These are phyloP conservation scores for Strix uralensis DNA, from an alignment of 2,113 vertebrate species.

Conservation along the genomic window DNA sequence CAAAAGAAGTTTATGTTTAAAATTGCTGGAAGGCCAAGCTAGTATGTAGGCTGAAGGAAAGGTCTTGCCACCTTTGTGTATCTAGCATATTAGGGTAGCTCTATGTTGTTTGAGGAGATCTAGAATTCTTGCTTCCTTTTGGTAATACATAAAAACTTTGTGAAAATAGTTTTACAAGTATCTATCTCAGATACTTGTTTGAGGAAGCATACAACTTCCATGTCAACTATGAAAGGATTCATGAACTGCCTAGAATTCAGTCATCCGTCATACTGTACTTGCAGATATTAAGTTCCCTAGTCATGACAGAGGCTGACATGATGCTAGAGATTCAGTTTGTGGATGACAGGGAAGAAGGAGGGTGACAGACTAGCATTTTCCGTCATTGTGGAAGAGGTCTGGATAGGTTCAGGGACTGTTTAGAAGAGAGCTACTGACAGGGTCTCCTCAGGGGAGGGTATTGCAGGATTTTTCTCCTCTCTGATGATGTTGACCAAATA, in stretches of 20 bases:
- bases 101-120: background rate
- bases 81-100: background rate
- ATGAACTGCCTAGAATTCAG: background rate
- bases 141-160: background rate
- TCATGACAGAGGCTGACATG: background rate
- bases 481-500: background rate
- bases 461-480: background rate
- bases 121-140: background rate
- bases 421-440: background rate
- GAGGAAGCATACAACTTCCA: background rate
- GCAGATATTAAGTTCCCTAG: background rate
- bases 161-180: background rate
- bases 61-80: background rate
- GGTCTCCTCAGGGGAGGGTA: background rate
- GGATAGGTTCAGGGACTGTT: background rate
- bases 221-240: background rate
- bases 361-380: background rate
- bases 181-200: background rate
- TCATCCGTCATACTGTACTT: background rate
- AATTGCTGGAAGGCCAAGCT: background rate
- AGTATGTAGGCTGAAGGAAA: background rate
- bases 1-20: background rate
- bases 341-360: background rate
- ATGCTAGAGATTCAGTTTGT: background rate
- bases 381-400: background rate